These are phyloP conservation scores for Cotesia vestalis DNA, from an alignment of 1,140 invertebrate species.

Conservation along the genomic window DNA sequence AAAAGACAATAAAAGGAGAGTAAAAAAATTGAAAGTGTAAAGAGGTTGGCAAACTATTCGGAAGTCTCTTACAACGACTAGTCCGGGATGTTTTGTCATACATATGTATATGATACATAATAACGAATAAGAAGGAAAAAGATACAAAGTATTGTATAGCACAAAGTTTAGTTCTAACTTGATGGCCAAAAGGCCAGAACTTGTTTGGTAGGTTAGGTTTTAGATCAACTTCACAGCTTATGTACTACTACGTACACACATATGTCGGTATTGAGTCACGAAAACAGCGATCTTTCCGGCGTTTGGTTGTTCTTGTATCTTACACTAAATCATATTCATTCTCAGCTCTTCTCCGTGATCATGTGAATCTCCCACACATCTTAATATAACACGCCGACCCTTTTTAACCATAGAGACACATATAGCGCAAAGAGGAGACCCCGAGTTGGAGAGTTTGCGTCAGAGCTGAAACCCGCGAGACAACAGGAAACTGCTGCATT, in stretches of 20 bases:
- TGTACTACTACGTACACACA: conserved; percentile 9
- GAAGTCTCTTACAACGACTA: conserved; percentile 29
- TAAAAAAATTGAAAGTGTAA: not conserved
- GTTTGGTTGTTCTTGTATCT: conserved; percentile 28
- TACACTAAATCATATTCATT: conserved; percentile 9
- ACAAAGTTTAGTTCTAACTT: conserved; percentile 26
- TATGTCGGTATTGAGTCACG: conserved; percentile 37
- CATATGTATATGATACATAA: not conserved
- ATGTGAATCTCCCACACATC: conserved; percentile 30
- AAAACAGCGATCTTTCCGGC: conserved; percentile 23
- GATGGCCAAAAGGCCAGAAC: conserved; percentile 52
- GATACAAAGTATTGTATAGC: conserved; percentile 16
- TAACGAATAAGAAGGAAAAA: not conserved
- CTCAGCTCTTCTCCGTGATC: conserved; percentile 11
- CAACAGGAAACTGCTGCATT: conserved; percentile 52
- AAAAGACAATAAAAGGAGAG: not conserved
- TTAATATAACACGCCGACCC: not conserved
- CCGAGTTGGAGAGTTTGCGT: conserved; percentile 20
- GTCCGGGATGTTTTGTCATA: conserved; percentile 22
- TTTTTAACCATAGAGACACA: conserved; percentile 20
- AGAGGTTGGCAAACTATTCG: conserved; percentile 4
- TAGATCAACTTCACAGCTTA: conserved; percentile 45
- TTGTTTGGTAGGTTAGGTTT: conserved; percentile 62
- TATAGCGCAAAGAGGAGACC: not conserved
- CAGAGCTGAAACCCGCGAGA: conserved; percentile 19